Conservation (phyloP, 2,888 invertebrate species). For the Megaustenia siamemsis region DNA sequence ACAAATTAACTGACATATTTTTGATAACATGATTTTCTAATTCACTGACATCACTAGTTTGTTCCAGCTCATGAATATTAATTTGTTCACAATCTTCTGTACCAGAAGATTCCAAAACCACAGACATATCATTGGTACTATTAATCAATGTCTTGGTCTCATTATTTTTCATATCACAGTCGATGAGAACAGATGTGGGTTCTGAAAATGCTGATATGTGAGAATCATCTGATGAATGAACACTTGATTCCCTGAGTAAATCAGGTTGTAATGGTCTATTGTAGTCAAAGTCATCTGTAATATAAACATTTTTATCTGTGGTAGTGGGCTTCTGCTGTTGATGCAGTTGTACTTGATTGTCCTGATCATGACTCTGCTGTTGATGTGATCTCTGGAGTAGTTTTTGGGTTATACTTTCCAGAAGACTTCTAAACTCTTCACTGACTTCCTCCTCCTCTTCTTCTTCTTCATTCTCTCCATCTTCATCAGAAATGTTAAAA, state of each 20-base stretch:
- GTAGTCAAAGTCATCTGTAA: constrained; percentile 41
- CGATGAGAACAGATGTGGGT: not conserved
- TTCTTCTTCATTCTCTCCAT: constrained; percentile 46
- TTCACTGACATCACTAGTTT: not conserved
- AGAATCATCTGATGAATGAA: not conserved
- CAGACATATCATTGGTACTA: too few species aligned
- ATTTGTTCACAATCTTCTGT: not conserved
- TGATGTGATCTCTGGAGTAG: constrained; percentile 42
- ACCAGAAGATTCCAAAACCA: not conserved
- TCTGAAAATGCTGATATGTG: not conserved
- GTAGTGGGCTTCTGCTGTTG: not conserved
- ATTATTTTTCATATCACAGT: not conserved
- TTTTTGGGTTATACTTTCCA: constrained; percentile 50
- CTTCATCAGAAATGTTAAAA: constrained; percentile 32
- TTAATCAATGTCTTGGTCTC: not conserved
- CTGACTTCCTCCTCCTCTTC: constrained; percentile 44
- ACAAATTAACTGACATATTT: not conserved
- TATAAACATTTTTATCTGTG: constrained; percentile 34
- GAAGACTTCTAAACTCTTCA: constrained; percentile 48
- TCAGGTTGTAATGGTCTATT: not conserved
- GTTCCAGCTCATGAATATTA: too few species aligned
- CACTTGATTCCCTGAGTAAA: not conserved
- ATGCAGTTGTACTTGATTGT: not conserved
- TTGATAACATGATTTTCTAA: not conserved
- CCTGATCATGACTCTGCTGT: not conserved